Conservation (phyloP, 2,113 vertebrate species). For the Grammomys surdaster region DNA sequence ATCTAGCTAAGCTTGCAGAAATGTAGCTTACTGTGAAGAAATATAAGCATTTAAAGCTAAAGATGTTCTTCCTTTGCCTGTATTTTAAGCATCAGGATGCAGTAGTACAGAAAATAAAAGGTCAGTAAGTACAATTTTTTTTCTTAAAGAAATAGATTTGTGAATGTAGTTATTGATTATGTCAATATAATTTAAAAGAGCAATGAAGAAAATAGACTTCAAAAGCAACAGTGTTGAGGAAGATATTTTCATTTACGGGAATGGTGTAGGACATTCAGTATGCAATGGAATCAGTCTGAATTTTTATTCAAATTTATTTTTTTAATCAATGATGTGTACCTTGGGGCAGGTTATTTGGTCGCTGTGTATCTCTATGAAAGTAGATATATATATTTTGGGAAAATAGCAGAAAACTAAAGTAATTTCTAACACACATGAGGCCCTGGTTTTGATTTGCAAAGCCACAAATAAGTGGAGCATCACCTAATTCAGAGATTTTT, state of each 20-base stretch:
- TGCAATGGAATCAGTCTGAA: slow-evolving; percentile 2
- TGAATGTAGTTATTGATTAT: slow-evolving; percentile 47
- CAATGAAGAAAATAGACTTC: slow-evolving; percentile 43
- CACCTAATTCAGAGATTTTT: neutral
- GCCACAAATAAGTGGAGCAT: neutral
- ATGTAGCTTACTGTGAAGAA: slow-evolving; percentile 8
- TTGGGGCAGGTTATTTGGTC: neutral
- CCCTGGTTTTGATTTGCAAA: neutral
- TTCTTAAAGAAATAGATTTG: neutral
- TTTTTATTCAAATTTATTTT: neutral
- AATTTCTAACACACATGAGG: neutral
- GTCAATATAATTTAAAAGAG: neutral
- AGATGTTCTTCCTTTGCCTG: neutral
- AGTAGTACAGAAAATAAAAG: slow-evolving; percentile 11
- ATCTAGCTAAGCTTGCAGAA: neutral
- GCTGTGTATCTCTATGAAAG: slow-evolving; percentile 18
- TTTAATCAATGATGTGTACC: neutral
- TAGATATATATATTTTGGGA: neutral
- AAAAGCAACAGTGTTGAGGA: neutral
- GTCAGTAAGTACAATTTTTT: neutral
- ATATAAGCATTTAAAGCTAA: neutral
- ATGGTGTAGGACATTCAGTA: neutral
- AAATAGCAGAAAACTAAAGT: neutral
- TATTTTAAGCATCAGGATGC: slow-evolving; percentile 1
- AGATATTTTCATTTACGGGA: neutral